Percentiles rank a stretch among this genome's conserved stretches.
phyloP scores from a whole-genome alignment of 2,888 invertebrate species.

The Spatulosminthurus flaviceps region DNA sequence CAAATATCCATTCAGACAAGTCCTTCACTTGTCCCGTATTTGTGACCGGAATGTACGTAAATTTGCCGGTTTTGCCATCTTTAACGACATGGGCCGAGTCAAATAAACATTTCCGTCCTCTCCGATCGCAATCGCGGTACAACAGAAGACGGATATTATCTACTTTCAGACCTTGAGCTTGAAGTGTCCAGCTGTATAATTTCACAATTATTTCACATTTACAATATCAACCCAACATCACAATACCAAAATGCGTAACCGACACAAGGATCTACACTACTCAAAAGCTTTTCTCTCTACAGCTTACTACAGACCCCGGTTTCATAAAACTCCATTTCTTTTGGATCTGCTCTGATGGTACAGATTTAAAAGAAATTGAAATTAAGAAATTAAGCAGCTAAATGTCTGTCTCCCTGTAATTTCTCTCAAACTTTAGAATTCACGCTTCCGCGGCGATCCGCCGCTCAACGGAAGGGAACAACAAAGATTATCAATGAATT shows the following conservation, averaged over 20 bases:
- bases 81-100: slow-evolving; percentile 57
- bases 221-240: too few relatives aligned
- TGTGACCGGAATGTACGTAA: slow-evolving; percentile 46
- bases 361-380: too few relatives aligned
- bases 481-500: too few relatives aligned
- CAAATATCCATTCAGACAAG: slow-evolving; percentile 51
- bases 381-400: too few relatives aligned
- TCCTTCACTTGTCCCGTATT: slow-evolving; percentile 49
- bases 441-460: too few relatives aligned
- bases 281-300: too few relatives aligned
- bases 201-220: background rate
- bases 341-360: too few relatives aligned
- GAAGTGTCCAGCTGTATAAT: slow-evolving; percentile 47
- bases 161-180: slow-evolving; percentile 25
- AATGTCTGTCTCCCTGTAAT: too few relatives aligned
- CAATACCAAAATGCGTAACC: background rate
- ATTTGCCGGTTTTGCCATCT: slow-evolving; percentile 49
- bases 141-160: slow-evolving; percentile 55
- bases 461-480: too few relatives aligned
- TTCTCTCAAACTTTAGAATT: too few relatives aligned
- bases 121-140: slow-evolving; percentile 60
- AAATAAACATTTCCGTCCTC: slow-evolving; percentile 61
- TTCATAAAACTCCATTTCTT: too few relatives aligned
- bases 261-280: background rate
- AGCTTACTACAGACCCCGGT: too few relatives aligned